Conservation (phyloP, 2,888 invertebrate genomes). For the Acronicta aceris region DNA sequence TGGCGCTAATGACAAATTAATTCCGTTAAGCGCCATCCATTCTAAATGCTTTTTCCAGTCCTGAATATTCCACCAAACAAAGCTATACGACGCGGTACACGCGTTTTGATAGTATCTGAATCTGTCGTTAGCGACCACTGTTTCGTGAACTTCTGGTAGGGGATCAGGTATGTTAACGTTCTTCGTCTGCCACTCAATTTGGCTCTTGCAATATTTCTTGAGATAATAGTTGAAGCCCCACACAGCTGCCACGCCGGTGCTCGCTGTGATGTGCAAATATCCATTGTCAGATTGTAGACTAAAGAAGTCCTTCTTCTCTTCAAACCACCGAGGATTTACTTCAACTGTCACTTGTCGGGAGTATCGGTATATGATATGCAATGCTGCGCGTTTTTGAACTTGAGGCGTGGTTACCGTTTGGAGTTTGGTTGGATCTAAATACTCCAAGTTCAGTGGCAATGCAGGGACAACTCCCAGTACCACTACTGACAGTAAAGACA, state of each 20-base stretch:
- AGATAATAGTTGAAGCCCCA: conserved; percentile 97
- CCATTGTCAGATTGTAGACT: conserved; percentile 65
- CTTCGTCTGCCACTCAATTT: conserved; percentile 95
- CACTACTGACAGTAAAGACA: conserved; percentile 33
- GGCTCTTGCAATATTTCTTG: conserved; percentile 94
- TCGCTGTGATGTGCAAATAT: conserved; percentile 83
- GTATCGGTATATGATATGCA: conserved; percentile 68
- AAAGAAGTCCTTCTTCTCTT: conserved; percentile 77
- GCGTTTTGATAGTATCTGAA: conserved; percentile 98
- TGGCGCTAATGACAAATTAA: conserved; percentile 96
- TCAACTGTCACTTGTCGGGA: conserved; percentile 63
- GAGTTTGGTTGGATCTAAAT: conserved; percentile 60
- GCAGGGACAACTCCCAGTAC: conserved; percentile 49
- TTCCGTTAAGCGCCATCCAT: conserved; percentile 99
- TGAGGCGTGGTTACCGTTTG: conserved; percentile 60
- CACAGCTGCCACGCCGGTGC: conserved; percentile 94
- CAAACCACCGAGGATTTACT: conserved; percentile 72
- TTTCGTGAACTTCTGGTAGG: conserved; percentile 89
- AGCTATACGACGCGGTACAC: conserved; percentile 95
- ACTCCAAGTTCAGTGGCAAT: conserved; percentile 71
- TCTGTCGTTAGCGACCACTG: conserved; percentile 91
- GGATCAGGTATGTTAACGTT: conserved; percentile 89
- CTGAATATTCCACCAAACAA: conserved; percentile 96
- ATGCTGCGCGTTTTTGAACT: conserved; percentile 70
- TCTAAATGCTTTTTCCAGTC: conserved; percentile 96